Conservation (phyloP, 1,140 invertebrate species). For the Procambarus clarkii region DNA sequence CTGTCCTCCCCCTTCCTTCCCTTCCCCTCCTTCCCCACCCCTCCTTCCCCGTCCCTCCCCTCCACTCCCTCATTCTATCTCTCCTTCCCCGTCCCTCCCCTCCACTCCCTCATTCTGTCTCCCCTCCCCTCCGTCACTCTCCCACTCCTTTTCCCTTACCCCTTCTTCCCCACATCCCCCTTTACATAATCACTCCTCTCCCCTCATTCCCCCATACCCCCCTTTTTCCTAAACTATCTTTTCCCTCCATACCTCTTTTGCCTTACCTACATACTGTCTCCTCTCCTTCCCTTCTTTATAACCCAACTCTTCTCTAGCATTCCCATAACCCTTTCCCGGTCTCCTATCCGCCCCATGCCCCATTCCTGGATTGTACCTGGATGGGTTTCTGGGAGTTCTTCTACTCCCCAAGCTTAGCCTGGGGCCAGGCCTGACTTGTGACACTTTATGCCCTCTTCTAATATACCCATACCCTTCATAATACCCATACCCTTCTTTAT, state of each 20-base stretch:
- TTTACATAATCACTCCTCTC: no score
- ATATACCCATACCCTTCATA: neutral
- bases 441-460: no score
- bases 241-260: neutral
- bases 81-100: neutral
- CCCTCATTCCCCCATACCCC: neutral
- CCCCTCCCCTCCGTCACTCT: neutral
- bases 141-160: neutral
- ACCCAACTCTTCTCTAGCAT: no score
- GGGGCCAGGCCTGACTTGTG: no score
- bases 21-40: neutral
- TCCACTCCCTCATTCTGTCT: neutral
- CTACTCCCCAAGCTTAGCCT: no score
- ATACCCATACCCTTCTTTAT: neutral
- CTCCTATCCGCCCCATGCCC: no score
- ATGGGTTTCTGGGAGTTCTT: no score
- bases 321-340: no score
- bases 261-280: neutral
- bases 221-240: neutral
- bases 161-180: neutral
- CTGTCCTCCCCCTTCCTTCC: conserved; percentile 6
- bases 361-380: no score
- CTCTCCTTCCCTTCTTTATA: neutral
- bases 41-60: neutral
- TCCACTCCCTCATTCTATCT: neutral